Evolutionary conservation across 1,140 invertebrate species (phyloP), one percentile per base, ranked within the genome.

Genomic region (Thaumatotibia leucotreta): DNA sequence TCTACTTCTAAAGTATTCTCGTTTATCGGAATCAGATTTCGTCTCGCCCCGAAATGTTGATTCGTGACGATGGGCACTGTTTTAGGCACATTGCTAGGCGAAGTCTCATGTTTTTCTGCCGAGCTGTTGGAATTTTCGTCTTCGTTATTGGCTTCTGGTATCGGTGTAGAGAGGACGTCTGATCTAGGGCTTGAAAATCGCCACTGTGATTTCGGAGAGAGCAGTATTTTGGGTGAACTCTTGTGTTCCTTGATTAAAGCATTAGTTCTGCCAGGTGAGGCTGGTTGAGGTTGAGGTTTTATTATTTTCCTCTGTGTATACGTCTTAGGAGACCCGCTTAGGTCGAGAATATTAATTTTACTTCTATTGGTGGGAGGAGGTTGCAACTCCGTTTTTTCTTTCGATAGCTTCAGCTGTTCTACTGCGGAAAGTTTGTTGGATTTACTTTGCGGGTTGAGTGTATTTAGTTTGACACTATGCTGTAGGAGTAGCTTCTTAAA

Each of bases 141-240:
- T 91, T 95, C 95, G 73, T 93, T 94, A 77, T 94, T 93, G 73
- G 93, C 96, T 91, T 97, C 96, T n/a, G 94, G 94, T 82, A 97
- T 97, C 52, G 96, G 96, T 5, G 95, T 96, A 10, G 96, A 96
- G 69, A 97, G 93, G 17, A 97, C 96, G 76, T 97, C 95, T 8
- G 95, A 96, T 74, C 95, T 90, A 2, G 95, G 95, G 72, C 94
- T 95, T 22, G 94, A 92, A 70, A 95, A 95, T 64, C 95, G 90
- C 95, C 95, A 95, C 11, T 92, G 92, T 1, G 94, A 95, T 63
- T 95, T 93, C 0, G 94, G 94, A 63, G 94, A 95, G 20, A 94
- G 83, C n/a, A 95, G 88, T 64, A 95, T 93, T 83, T 94, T 94
- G 4, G 94, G 91, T 0, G 92, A 91, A 29, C 92, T 92, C 67